Evolutionary conservation across 2,888 invertebrate species (phyloP).

Genomic region (Lepeophtheirus nordmannii): DNA sequence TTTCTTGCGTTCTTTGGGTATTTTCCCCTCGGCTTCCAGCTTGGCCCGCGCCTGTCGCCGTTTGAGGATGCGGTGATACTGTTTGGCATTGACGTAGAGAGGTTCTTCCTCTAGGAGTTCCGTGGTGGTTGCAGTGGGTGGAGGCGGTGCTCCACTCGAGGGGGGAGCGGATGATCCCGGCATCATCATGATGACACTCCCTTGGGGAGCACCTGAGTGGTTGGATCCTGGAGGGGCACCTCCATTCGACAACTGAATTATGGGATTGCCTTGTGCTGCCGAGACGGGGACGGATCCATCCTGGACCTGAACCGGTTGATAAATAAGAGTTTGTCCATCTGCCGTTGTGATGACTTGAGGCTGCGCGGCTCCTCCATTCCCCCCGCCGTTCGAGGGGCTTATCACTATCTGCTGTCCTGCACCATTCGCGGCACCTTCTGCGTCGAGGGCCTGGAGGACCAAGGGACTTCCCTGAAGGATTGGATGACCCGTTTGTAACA

Average conservation of each 20-base stretch:
- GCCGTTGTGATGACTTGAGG: slow-evolving; percentile 75
- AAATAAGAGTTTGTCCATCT: slow-evolving; percentile 80
- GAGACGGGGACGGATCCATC: background rate
- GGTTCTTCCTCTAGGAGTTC: slow-evolving; percentile 76
- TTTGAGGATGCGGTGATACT: slow-evolving; percentile 84
- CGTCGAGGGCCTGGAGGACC: slow-evolving; percentile 2
- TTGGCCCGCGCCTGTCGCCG: slow-evolving; percentile 83
- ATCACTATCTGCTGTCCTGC: background rate
- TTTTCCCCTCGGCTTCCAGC: slow-evolving; percentile 82
- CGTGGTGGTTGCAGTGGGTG: slow-evolving; percentile 27
- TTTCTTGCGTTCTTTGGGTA: slow-evolving; percentile 92
- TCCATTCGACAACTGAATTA: background rate
- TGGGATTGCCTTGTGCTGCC: background rate
- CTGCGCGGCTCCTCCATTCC: slow-evolving; percentile 36
- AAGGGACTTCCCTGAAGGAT: background rate
- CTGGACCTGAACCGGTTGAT: slow-evolving; percentile 50
- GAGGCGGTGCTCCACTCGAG: background rate
- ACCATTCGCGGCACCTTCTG: background rate
- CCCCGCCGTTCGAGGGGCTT: background rate
- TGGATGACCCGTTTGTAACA: background rate
- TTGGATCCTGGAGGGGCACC: background rate
- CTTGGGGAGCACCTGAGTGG: background rate
- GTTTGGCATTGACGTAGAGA: slow-evolving; percentile 93
- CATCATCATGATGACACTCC: background rate
- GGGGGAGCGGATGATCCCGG: background rate